Base-by-base conservation (phyloP, 2,113 vertebrate genomes). In the Etia nguti region DNA sequence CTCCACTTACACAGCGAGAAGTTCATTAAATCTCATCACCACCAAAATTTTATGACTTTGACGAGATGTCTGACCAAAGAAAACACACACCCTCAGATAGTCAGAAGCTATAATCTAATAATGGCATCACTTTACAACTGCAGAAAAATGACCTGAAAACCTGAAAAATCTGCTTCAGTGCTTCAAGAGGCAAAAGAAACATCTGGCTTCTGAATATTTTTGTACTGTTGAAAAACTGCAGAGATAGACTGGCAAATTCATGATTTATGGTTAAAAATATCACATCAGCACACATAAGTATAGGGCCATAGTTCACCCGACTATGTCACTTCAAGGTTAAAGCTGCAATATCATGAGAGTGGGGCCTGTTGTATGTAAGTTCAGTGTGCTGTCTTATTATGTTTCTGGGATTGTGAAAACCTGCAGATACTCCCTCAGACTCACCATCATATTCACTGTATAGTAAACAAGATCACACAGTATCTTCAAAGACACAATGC, bases 281-380 rank as follows among this genome's bases (percentile, higher is more conserved):
- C 24, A 29, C 70, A 48, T 18, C 16, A 11, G 24, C 43, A 75
- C 68, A 48, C 15, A 48, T 0, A 20, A 18, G 24, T 29, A 0
- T 12, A 16, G 70, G 24, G 0, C 16, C 43, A 12, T 48, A 75
- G 50, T 48, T 50, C 1, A 12, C 24, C 2, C 0, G 15, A 4
- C 16, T 2, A 9, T 20, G 43, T 50, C 1, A 77, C 16, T 77
- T 77, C 6, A 77, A 50, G 16, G 29, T n/a, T 77, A 20, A 48
- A 75, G 43, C 43, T 75, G 43, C 24, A 48, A 31, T 75, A 50
- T 48, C 24, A 13, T 52, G 26, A 77, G 46, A 52, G 8, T 77
- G 16, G 10, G 46, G 70, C 43, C 70, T 77, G 24, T 31, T 75
- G 70, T 20, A 29, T 75, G 16, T 75, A 50, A 50, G 2, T 31